These are phyloP conservation scores for Paraescarpia echinospica DNA, from an alignment of 1,140 invertebrate species.

Conservation along the genomic window DNA sequence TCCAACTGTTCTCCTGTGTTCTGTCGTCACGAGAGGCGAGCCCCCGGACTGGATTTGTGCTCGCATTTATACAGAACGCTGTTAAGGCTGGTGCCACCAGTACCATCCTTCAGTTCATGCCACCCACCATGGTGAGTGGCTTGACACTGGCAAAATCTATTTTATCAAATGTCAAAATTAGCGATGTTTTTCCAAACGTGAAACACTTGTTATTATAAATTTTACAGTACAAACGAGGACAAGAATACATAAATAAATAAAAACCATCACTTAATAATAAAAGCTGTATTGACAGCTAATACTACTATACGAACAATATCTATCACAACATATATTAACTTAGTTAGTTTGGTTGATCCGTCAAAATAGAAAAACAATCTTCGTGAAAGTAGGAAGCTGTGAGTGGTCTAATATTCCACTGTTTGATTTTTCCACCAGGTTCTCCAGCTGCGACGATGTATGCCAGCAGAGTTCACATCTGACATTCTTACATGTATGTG, in stretches of 20 bases:
- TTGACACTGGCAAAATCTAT: background rate
- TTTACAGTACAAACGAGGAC: too few species aligned
- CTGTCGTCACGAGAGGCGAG: conserved; percentile 76
- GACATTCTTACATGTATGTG: conserved; percentile 75
- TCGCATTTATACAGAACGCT: conserved; percentile 78
- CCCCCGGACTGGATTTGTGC: conserved; percentile 82
- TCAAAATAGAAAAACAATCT: background rate
- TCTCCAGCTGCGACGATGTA: conserved; percentile 77
- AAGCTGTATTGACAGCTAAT: too few species aligned
- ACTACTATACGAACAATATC: too few species aligned
- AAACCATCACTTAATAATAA: too few species aligned
- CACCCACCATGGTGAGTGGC: conserved; percentile 58
- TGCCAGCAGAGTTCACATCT: conserved; percentile 75
- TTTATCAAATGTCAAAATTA: background rate
- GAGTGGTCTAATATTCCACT: background rate
- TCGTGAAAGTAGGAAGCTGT: background rate
- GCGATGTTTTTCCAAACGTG: too few species aligned
- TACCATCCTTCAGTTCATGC: conserved; percentile 78
- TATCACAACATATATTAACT: too few species aligned
- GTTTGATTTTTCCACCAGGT: conserved; percentile 41
- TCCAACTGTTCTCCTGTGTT: conserved; percentile 73
- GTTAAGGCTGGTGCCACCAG: conserved; percentile 77
- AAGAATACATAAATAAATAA: too few species aligned
- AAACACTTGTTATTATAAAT: too few species aligned
- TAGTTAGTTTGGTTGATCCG: too few species aligned